phyloP scores from a whole-genome alignment of 2,113 vertebrate species.

The Alosa alosa region DNA sequence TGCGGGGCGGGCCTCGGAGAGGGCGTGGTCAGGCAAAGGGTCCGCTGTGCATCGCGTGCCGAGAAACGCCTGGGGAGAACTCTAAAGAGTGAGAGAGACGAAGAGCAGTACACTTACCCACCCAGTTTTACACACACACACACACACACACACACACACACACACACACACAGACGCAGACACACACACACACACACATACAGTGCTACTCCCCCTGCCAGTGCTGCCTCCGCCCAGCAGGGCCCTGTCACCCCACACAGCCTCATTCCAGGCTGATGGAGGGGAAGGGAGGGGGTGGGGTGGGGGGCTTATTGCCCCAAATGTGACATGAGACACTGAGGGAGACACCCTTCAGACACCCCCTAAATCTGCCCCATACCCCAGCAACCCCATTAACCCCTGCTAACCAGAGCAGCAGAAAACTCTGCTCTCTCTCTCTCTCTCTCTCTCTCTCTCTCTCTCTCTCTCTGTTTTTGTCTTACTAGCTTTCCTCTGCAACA shows the following conservation, averaged over 20 bases:
- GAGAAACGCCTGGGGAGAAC: conserved; percentile 63
- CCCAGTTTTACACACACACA: background rate
- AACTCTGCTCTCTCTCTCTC: too few relatives aligned
- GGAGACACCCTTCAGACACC: conserved; percentile 50
- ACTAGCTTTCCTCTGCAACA: background rate
- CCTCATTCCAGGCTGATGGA: background rate
- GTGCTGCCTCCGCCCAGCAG: background rate
- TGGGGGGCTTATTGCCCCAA: conserved; percentile 42
- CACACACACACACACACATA: background rate
- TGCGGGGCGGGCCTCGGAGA: background rate
- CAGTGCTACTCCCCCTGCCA: background rate
- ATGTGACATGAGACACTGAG: conserved; percentile 71
- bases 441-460: too few relatives aligned
- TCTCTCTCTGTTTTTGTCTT: background rate
- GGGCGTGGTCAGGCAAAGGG: conserved; percentile 18
- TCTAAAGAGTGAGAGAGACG: conserved; percentile 39
- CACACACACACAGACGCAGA: background rate
- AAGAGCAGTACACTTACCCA: conserved; percentile 20
- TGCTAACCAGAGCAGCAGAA: background rate
- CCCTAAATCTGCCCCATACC: conserved; percentile 44
- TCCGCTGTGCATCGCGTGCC: conserved; percentile 67
- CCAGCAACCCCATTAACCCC: conserved; percentile 14
- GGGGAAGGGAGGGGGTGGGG: background rate
- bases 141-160: background rate
- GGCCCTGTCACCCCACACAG: background rate